Conservation (phyloP, 2,888 invertebrate genomes). For the Mechanitis messenoides region DNA sequence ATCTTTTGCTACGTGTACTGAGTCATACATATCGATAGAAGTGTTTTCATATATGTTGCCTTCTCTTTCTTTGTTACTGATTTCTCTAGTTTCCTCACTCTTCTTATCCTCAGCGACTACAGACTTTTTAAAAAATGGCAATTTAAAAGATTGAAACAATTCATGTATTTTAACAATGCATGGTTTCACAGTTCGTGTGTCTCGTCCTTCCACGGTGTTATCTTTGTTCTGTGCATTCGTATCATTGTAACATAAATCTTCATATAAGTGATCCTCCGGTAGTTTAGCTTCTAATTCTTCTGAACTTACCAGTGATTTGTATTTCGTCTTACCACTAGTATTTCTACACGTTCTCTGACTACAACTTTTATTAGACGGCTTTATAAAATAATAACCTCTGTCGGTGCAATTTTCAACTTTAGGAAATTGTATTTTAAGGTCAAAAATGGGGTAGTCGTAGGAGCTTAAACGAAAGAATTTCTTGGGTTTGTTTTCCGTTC, state of each 20-base stretch:
- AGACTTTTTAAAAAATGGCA: constrained; percentile 58
- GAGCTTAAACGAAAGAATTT: constrained; percentile 59
- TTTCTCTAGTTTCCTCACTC: constrained; percentile 23
- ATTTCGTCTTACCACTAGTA: constrained; percentile 51
- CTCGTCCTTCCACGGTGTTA: constrained; percentile 26
- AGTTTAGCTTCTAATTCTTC: constrained; percentile 50
- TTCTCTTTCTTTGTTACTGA: constrained; percentile 29
- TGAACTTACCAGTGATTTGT: constrained; percentile 51
- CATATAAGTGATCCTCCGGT: constrained; percentile 65
- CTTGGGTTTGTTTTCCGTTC: constrained; percentile 45
- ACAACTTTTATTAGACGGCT: constrained; percentile 51
- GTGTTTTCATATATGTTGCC: constrained; percentile 53
- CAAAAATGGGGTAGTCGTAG: constrained; percentile 64
- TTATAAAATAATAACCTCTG: constrained; percentile 64
- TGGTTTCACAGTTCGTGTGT: constrained; percentile 41
- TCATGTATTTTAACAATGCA: constrained; percentile 63
- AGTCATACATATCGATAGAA: constrained; percentile 62
- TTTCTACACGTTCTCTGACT: constrained; percentile 47
- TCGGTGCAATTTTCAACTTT: constrained; percentile 53
- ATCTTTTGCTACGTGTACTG: constrained; percentile 47
- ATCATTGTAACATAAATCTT: constrained; percentile 64
- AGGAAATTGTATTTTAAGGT: constrained; percentile 50
- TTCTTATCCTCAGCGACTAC: constrained; percentile 40
- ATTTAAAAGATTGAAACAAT: constrained; percentile 57
- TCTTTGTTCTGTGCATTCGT: constrained; percentile 35